phyloP scores from a whole-genome alignment of 2,797 vertebrate species.

The Squalus acanthias region DNA sequence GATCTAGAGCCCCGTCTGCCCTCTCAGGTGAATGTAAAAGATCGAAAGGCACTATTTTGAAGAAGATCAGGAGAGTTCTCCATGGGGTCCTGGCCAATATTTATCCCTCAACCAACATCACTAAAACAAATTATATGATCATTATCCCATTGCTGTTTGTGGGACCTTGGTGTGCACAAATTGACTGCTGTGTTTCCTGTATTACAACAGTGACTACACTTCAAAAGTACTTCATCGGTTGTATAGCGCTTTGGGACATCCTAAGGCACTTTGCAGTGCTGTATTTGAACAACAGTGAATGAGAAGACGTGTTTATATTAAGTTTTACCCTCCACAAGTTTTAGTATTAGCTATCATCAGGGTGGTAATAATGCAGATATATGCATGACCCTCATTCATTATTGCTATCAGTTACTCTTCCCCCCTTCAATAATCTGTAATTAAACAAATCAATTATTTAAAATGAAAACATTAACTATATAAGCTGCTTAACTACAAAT shows the following conservation, averaged over 20 bases:
- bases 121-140: neutral
- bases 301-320: neutral
- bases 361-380: neutral
- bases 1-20: neutral
- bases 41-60: neutral
- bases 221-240: no score
- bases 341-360: neutral
- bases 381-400: neutral
- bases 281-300: neutral
- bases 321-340: neutral
- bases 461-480: neutral
- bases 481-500: neutral
- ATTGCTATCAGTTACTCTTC: neutral
- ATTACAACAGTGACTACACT: no score
- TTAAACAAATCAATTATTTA: neutral
- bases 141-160: neutral
- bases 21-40: neutral
- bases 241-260: no score
- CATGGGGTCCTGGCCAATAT: neutral
- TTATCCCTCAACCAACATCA: neutral
- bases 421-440: neutral
- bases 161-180: neutral
- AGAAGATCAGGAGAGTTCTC: neutral
- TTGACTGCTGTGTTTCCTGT: no score
- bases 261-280: neutral